Conservation (phyloP, 53 echinoderm and acorn worm species). For the Echinometra lucunter region DNA sequence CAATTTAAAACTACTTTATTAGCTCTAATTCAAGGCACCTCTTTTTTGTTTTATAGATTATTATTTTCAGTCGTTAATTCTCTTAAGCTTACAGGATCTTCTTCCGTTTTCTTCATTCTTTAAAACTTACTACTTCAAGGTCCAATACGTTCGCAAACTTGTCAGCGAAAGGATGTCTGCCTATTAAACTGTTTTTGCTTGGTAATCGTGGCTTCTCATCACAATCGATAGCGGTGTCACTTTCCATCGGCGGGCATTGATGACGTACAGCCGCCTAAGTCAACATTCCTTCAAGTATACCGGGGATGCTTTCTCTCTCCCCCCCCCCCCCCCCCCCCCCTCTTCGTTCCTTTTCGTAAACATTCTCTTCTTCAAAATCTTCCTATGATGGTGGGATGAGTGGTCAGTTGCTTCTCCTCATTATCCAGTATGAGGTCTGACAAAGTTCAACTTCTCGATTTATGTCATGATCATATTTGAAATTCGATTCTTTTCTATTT, state of each 20-base stretch:
- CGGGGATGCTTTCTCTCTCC: background rate
- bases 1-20: no score
- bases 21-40: no score
- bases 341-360: background rate
- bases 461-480: background rate
- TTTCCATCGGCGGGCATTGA: background rate
- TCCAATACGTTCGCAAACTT: no score
- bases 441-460: background rate
- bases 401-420: background rate
- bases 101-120: no score
- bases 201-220: background rate
- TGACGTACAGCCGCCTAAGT: conserved; percentile 18
- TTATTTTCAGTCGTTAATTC: no score
- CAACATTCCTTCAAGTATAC: conserved; percentile 5
- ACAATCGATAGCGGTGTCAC: background rate
- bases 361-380: background rate
- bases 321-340: background rate
- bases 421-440: background rate
- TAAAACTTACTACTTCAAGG: no score
- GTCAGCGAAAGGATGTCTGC: no score
- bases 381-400: background rate
- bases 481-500: background rate
- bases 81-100: no score
- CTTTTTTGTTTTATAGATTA: no score
- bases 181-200: background rate